A percentile compares a stretch with the other conserved stretches of the same genome.
These are phyloP conservation scores for Formica aserva DNA, from an alignment of 2,888 invertebrate genomes.

Conservation along the genomic window DNA sequence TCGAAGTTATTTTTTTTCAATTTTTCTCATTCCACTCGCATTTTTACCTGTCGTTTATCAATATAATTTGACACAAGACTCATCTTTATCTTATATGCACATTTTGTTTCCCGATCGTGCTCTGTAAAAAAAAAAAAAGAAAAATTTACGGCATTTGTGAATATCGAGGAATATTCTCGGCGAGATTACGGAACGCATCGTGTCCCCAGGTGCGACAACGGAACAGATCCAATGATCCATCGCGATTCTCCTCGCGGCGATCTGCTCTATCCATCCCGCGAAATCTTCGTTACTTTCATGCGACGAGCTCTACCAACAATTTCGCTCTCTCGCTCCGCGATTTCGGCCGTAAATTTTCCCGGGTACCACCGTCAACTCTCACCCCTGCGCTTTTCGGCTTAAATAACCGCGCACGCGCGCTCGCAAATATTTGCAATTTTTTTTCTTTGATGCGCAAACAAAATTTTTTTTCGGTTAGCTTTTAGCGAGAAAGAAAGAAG, in stretches of 20 bases:
- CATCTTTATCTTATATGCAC: neutral
- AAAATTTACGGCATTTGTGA: neutral
- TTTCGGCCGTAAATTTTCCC: conserved; percentile 38
- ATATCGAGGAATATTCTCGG: conserved; percentile 18
- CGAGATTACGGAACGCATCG: conserved; percentile 24
- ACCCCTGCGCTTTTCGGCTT: neutral
- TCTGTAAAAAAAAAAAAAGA: neutral
- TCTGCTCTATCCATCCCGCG: neutral
- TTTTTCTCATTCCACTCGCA: neutral
- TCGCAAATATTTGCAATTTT: conserved; percentile 25
- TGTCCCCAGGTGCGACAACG: conserved; percentile 16
- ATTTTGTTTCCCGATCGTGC: neutral
- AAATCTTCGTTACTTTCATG: conserved; percentile 31
- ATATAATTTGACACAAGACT: neutral
- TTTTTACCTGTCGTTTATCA: neutral
- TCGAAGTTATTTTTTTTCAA: neutral
- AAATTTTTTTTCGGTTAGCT: conserved; percentile 17
- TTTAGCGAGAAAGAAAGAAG: neutral
- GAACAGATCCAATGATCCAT: conserved; percentile 25
- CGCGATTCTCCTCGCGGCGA: neutral
- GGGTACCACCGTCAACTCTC: conserved; percentile 7
- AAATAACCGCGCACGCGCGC: neutral
- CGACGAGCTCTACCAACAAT: neutral
- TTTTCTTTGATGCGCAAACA: neutral
- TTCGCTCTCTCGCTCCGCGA: conserved; percentile 32